Percentiles rank a stretch among this genome's conserved stretches.
Evolutionary conservation across 2,888 invertebrate species (phyloP).

Genomic region (Thera britannica): DNA sequence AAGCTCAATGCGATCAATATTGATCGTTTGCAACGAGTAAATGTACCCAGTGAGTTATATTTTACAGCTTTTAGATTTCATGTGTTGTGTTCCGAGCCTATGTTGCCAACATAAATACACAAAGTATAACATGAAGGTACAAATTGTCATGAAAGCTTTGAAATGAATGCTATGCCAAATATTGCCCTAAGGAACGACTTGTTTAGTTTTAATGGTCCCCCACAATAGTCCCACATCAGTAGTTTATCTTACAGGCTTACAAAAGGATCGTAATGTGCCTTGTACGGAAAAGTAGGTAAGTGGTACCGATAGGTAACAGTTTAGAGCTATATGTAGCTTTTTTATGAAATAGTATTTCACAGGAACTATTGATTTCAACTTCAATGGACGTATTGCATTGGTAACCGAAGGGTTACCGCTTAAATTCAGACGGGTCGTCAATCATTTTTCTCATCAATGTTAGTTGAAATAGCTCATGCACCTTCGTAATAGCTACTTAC

Average conservation of each 20-base stretch:
- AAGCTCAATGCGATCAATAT: slow-evolving; percentile 28
- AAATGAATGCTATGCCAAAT: slow-evolving; percentile 6
- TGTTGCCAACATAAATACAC: too few relatives aligned
- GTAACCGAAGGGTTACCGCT: too few relatives aligned
- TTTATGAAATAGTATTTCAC: too few relatives aligned
- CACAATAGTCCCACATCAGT: slow-evolving; percentile 10
- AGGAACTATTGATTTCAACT: too few relatives aligned
- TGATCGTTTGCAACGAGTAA: slow-evolving; percentile 31
- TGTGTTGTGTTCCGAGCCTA: background rate
- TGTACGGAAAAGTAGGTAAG: background rate
- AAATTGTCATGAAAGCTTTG: slow-evolving; percentile 6
- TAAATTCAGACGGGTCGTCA: too few relatives aligned
- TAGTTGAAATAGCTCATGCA: too few relatives aligned
- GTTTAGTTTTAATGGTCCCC: slow-evolving; percentile 21
- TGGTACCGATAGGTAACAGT: background rate
- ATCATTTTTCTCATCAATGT: too few relatives aligned
- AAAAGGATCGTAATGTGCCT: background rate
- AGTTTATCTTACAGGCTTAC: background rate
- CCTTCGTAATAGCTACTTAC: too few relatives aligned
- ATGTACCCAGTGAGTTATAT: slow-evolving; percentile 1
- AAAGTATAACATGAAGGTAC: background rate
- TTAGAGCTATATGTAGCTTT: background rate
- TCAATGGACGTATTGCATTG: background rate
- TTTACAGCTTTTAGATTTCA: background rate
- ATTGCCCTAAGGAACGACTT: slow-evolving; percentile 16